Evolutionary conservation across 1,140 invertebrate species (phyloP).

Genomic region (Doryteuthis pealeii): DNA sequence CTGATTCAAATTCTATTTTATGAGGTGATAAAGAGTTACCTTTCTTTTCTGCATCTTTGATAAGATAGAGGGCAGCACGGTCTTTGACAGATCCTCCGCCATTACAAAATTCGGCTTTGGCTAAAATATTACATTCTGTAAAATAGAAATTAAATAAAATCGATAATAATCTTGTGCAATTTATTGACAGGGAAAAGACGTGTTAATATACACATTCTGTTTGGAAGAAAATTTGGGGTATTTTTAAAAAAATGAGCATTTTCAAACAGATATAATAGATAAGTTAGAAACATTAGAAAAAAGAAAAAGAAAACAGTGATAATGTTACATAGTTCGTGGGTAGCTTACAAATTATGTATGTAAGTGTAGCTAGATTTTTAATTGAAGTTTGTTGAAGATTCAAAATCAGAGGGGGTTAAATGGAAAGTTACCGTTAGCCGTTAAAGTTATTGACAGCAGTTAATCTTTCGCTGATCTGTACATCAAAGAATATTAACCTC

Average conservation of each 20-base stretch:
- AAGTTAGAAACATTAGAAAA: background rate
- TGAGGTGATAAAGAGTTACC: constrained; percentile 26
- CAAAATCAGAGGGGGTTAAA: too few species aligned
- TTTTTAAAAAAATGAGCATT: constrained; percentile 1
- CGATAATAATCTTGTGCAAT: background rate
- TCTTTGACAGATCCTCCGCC: constrained; percentile 61
- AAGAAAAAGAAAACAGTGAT: too few species aligned
- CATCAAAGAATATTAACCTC: too few species aligned
- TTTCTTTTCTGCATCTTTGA: constrained; percentile 54
- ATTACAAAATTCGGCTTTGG: constrained; percentile 60
- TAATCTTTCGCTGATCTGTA: too few species aligned
- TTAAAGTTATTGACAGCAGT: too few species aligned
- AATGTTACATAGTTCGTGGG: too few species aligned
- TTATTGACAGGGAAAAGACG: background rate
- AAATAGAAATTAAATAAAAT: constrained; percentile 1
- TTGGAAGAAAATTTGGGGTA: background rate
- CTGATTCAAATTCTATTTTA: too few species aligned
- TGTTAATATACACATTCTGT: background rate
- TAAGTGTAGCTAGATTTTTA: too few species aligned
- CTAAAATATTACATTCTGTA: constrained; percentile 59
- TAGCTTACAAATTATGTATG: too few species aligned
- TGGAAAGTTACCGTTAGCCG: too few species aligned
- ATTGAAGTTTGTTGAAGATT: too few species aligned
- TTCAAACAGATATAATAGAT: background rate
- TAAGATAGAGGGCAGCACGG: constrained; percentile 57